Conservation (phyloP, 1,140 invertebrate species). For the Adelges cooleyi region DNA sequence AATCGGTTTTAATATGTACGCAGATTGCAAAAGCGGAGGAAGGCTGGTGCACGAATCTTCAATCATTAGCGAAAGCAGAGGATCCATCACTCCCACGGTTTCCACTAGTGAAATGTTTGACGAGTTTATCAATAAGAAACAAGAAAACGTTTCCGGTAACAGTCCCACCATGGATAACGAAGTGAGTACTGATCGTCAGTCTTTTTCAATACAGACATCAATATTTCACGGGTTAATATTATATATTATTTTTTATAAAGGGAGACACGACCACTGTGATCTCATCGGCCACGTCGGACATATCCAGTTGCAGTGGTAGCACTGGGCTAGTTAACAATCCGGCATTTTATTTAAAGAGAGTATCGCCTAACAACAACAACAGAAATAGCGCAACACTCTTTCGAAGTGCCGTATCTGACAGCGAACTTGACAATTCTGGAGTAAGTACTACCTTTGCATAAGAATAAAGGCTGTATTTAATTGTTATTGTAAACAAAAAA, state of each 20-base stretch:
- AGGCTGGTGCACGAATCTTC: background rate
- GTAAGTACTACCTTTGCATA: slow-evolving; percentile 18
- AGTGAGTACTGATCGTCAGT: background rate
- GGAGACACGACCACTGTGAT: background rate
- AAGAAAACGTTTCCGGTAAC: background rate
- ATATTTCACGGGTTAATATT: background rate
- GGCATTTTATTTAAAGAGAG: slow-evolving; percentile 42
- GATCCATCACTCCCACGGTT: background rate
- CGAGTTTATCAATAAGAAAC: background rate
- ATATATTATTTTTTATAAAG: background rate
- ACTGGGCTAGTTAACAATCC: slow-evolving; percentile 49
- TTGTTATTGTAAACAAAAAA: background rate
- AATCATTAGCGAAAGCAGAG: background rate
- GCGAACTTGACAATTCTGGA: slow-evolving; percentile 68
- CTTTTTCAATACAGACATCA: background rate
- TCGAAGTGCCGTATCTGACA: slow-evolving; percentile 82
- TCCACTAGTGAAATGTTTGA: background rate
- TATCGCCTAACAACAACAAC: slow-evolving; percentile 34
- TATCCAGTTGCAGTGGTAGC: slow-evolving; percentile 8
- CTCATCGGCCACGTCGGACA: background rate
- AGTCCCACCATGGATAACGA: slow-evolving; percentile 5
- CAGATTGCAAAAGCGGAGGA: slow-evolving; percentile 18
- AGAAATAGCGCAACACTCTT: slow-evolving; percentile 49
- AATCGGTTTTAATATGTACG: too few relatives aligned
- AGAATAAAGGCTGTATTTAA: background rate